Percentiles rank a stretch among this genome's conserved stretches.
These are phyloP conservation scores for Myrmecophaga tridactyla DNA, from an alignment of 2,113 vertebrate genomes.

Conservation along the genomic window DNA sequence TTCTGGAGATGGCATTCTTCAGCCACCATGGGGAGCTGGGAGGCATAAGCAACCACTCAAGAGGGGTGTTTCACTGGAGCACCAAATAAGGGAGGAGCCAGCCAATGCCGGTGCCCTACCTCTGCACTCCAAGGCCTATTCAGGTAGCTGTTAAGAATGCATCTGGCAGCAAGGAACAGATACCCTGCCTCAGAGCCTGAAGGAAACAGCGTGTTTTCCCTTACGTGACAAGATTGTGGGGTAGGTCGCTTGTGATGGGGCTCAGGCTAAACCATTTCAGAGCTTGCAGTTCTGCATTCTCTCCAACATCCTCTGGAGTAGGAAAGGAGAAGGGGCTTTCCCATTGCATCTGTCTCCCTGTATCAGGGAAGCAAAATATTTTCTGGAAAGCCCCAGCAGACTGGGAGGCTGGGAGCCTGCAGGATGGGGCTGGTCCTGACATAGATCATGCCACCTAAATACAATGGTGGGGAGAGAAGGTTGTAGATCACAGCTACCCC, in stretches of 20 bases:
- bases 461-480: no score
- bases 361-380: not conserved
- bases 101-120: fast-evolving
- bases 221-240: fast-evolving
- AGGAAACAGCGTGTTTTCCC: not conserved
- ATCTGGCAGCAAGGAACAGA: not conserved
- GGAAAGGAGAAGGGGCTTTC: no score
- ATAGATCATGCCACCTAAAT: fast-evolving
- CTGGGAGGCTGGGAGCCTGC: not conserved
- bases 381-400: no score
- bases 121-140: not conserved
- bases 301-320: no score
- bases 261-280: not conserved
- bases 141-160: not conserved
- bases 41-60: not conserved
- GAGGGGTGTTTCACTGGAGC: not conserved
- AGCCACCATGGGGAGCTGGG: not conserved
- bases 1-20: not conserved
- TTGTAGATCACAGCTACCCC: no score
- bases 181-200: not conserved
- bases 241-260: fast-evolving
- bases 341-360: fast-evolving
- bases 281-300: not conserved
- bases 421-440: not conserved
- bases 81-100: no score